These are phyloP conservation scores for Pangasius mekongensis DNA, from an alignment of 2,797 vertebrate genomes.

Conservation along the genomic window DNA sequence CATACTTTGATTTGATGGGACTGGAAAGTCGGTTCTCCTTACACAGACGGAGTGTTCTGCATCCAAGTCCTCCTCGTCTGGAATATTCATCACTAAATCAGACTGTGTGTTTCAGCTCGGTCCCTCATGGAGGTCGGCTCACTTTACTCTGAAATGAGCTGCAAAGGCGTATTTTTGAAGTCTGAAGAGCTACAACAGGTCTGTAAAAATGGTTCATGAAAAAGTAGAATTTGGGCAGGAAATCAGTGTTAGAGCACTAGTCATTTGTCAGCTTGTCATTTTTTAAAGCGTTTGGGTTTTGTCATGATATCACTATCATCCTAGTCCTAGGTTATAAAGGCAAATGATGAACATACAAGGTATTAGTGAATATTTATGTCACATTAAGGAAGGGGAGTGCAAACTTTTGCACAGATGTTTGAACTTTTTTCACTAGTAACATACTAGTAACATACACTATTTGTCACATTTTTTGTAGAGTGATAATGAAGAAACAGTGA, in stretches of 20 bases:
- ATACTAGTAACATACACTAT: background rate
- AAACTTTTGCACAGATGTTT: background rate
- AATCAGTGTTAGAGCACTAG: background rate
- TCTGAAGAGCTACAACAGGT: background rate
- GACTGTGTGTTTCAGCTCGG: background rate
- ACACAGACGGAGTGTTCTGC: background rate
- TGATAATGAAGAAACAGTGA: background rate
- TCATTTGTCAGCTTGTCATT: background rate
- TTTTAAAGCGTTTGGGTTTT: background rate
- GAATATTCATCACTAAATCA: slow-evolving; percentile 1
- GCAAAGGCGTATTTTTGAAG: background rate
- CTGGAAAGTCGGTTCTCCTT: background rate
- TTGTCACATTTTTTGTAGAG: background rate
- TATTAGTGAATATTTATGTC: background rate
- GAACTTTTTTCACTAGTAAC: background rate
- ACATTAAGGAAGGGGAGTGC: background rate
- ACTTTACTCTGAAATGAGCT: slow-evolving; percentile 15
- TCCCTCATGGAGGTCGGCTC: background rate
- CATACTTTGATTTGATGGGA: background rate
- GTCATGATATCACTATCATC: too few species aligned
- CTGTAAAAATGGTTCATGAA: background rate
- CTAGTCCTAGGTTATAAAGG: background rate
- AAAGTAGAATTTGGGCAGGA: background rate
- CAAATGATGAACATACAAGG: background rate
- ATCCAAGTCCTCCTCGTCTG: slow-evolving; percentile 18